phyloP scores from a whole-genome alignment of 1,140 invertebrate genomes.

The Orius laevigatus region DNA sequence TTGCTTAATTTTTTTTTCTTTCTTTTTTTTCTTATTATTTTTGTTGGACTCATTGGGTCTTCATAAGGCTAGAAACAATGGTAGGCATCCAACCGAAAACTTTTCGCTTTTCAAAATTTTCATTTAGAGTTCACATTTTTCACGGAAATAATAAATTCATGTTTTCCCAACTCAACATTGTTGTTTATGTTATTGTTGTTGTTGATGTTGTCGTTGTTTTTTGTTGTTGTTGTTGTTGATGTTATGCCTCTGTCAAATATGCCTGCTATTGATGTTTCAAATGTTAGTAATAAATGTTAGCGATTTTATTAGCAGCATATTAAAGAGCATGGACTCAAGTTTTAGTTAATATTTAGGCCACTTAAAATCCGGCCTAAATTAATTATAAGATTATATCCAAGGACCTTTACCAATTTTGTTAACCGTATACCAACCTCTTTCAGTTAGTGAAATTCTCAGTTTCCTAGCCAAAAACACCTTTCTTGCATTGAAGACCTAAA shows the following conservation, averaged over 20 bases:
- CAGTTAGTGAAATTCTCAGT: no score
- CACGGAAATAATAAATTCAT: not conserved
- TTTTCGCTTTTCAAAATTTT: not conserved
- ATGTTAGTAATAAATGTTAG: not conserved
- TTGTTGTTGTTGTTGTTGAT: not conserved
- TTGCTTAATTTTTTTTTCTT: not conserved
- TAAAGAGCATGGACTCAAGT: no score
- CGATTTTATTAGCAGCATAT: no score
- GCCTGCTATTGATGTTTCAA: slow-evolving; percentile 12
- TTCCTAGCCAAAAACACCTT: no score
- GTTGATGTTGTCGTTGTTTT: no score
- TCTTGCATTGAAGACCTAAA: no score
- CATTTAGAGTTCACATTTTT: not conserved
- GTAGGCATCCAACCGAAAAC: no score
- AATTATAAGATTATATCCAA: no score
- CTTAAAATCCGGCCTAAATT: no score
- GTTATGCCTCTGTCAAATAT: slow-evolving; percentile 12
- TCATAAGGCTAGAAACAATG: slow-evolving; percentile 1
- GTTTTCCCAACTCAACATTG: not conserved
- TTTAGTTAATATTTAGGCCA: no score
- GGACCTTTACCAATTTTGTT: no score
- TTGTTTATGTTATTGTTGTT: not conserved
- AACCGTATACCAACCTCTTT: no score
- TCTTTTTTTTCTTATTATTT: not conserved
- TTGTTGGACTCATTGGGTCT: not conserved